Percentiles rank a stretch among this genome's conserved stretches.
phyloP scores from a whole-genome alignment of 2,113 vertebrate genomes.

The Ceyx melanurus region DNA sequence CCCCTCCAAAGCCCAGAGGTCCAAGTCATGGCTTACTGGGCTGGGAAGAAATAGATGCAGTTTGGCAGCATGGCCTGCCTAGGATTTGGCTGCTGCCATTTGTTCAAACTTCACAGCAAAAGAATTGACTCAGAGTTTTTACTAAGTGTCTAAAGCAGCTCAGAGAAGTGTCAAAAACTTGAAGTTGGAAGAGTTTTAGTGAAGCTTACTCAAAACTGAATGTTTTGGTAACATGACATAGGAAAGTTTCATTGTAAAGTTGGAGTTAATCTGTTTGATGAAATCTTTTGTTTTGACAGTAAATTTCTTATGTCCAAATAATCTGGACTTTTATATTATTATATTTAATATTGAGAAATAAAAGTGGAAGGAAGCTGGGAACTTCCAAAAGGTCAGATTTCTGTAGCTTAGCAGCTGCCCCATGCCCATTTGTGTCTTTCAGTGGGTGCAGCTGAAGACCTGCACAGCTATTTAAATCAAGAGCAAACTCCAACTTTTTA shows the following conservation, averaged over 20 bases:
- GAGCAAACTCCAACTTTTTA: not conserved
- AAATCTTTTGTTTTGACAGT: not conserved
- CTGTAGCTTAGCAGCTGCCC: not conserved
- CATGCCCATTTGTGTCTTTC: rapidly evolving
- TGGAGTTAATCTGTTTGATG: not conserved
- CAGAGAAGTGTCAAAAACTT: not conserved
- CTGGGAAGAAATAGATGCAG: not conserved
- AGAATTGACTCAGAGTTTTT: not conserved
- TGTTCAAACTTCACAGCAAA: not conserved
- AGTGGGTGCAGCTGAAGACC: not conserved
- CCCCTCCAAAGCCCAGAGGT: not conserved
- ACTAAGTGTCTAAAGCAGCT: not conserved
- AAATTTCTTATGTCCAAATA: not conserved
- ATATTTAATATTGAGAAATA: not conserved
- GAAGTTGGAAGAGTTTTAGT: not conserved
- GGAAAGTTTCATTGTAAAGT: not conserved
- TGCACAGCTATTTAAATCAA: not conserved
- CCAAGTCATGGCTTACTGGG: not conserved
- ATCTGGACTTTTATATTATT: not conserved
- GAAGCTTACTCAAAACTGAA: not conserved
- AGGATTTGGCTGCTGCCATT: not conserved
- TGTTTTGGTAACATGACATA: not conserved
- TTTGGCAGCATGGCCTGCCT: not conserved
- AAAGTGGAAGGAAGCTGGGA: not conserved
- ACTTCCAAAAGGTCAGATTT: not conserved